Conservation (phyloP, 35 echinoderm and acorn worm species). For the Stichopus chloronotus region DNA sequence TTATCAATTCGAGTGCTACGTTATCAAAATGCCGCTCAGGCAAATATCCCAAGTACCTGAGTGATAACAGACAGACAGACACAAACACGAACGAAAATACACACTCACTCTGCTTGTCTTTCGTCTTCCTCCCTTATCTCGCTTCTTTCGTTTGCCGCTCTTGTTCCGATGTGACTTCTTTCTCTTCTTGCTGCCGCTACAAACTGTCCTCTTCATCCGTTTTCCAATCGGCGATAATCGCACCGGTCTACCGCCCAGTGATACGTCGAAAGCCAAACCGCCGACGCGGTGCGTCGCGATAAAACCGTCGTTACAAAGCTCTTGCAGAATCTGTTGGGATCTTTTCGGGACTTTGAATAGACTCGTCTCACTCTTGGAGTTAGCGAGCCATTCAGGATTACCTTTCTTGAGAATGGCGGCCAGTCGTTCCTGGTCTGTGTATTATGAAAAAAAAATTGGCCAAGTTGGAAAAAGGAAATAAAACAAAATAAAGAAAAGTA, state of each 20-base stretch:
- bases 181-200: constrained; percentile 36
- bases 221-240: constrained; percentile 45
- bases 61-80: no score
- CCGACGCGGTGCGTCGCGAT: not conserved
- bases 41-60: no score
- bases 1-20: no score
- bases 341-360: constrained; percentile 15
- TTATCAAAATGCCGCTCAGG: no score
- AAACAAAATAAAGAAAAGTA: not conserved
- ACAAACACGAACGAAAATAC: no score
- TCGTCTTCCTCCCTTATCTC: not conserved
- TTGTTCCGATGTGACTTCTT: not conserved
- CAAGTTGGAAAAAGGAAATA: not conserved
- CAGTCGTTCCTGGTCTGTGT: constrained; percentile 24
- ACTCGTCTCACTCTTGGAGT: constrained; percentile 32
- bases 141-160: constrained; percentile 33
- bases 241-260: constrained; percentile 31
- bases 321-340: constrained; percentile 23
- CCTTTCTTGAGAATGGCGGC: constrained; percentile 26
- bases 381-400: not conserved
- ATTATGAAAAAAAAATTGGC: not conserved
- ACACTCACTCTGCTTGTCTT: constrained; percentile 1
- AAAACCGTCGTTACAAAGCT: constrained; percentile 38
- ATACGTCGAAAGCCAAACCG: constrained; percentile 48
- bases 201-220: not conserved